phyloP scores from a whole-genome alignment of 2,888 invertebrate species.

The Melolontha melolontha region DNA sequence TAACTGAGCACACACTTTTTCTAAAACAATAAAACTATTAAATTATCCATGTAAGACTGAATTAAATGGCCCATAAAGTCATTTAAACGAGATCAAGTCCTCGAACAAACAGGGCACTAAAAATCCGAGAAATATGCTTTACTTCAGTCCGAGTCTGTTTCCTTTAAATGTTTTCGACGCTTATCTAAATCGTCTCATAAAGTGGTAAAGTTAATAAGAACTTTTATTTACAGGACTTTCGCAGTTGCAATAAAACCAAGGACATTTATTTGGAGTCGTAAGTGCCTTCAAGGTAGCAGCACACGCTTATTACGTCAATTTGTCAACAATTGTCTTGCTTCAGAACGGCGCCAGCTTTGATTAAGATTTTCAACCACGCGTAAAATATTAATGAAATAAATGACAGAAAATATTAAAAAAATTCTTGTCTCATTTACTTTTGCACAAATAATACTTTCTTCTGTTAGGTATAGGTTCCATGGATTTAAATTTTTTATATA shows the following conservation, averaged over 20 bases:
- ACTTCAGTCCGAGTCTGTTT: constrained; percentile 15
- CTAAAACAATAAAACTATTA: constrained; percentile 10
- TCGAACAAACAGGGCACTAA: constrained; percentile 30
- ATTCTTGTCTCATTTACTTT: too few species aligned
- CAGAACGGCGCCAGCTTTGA: constrained; percentile 50
- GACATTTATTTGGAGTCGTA: constrained; percentile 21
- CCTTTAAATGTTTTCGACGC: constrained; percentile 25
- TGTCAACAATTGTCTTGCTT: constrained; percentile 50
- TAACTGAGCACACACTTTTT: background rate
- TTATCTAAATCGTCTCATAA: constrained; percentile 39
- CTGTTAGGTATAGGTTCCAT: too few species aligned
- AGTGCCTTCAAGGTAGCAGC: constrained; percentile 47
- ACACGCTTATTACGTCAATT: constrained; percentile 48
- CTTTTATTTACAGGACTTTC: constrained; percentile 28
- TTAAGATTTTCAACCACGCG: constrained; percentile 41
- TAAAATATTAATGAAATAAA: too few species aligned
- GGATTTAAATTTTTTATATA: too few species aligned
- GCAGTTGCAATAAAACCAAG: constrained; percentile 15
- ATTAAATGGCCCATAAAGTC: constrained; percentile 31
- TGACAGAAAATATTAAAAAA: too few species aligned
- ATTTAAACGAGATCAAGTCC: constrained; percentile 26
- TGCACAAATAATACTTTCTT: too few species aligned
- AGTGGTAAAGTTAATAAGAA: constrained; percentile 35
- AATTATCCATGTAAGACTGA: constrained; percentile 22
- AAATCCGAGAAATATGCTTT: constrained; percentile 21